These are phyloP conservation scores for Stomatorhinus walkeri DNA, from an alignment of 2,797 vertebrate species.

Conservation along the genomic window DNA sequence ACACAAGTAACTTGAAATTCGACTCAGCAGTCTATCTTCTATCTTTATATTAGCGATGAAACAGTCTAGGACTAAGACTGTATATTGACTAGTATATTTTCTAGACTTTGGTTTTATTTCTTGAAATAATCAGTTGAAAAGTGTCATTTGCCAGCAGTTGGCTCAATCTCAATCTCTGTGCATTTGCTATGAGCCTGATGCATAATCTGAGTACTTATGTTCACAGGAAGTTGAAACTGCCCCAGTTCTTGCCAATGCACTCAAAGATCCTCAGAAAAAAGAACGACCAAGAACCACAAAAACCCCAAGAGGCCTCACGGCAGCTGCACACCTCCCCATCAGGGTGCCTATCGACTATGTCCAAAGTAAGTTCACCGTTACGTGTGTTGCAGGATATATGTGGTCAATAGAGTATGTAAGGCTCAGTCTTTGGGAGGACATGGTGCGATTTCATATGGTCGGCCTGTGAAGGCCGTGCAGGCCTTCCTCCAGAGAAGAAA, in stretches of 20 bases:
- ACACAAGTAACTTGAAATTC: neutral
- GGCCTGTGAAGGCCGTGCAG: neutral
- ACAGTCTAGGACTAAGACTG: neutral
- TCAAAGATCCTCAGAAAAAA: constrained; percentile 49
- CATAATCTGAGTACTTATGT: neutral
- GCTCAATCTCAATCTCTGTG: neutral
- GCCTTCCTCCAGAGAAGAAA: neutral
- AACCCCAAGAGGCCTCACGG: constrained; percentile 40
- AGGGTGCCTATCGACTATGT: constrained; percentile 33
- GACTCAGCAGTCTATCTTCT: neutral
- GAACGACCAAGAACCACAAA: constrained; percentile 34
- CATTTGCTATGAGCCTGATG: neutral
- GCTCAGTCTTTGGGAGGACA: neutral
- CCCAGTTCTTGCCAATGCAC: constrained; percentile 56
- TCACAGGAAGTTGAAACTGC: constrained; percentile 59
- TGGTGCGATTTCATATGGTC: neutral
- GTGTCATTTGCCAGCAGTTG: neutral
- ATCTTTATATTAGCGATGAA: neutral
- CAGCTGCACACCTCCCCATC: constrained; percentile 59
- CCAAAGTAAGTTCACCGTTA: constrained; percentile 45
- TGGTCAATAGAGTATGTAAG: neutral
- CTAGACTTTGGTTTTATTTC: neutral
- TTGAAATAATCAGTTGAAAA: neutral
- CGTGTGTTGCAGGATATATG: neutral
- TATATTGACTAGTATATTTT: neutral